phyloP scores from a whole-genome alignment of 2,888 invertebrate species.

The Epistrophe eligans region DNA sequence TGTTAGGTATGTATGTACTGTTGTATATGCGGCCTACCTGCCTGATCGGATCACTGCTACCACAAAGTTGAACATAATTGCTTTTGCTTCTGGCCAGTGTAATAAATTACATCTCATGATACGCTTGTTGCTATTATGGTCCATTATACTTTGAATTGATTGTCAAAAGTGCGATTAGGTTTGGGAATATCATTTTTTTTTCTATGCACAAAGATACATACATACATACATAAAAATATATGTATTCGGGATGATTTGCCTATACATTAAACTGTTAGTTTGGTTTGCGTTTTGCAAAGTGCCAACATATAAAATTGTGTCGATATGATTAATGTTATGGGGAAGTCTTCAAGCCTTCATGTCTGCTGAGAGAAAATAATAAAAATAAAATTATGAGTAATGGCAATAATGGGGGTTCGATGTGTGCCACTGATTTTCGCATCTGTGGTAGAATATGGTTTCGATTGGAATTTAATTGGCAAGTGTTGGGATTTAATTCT shows the following conservation, averaged over 20 bases:
- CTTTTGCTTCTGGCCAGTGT: conserved; percentile 73
- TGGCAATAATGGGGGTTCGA: conserved; percentile 57
- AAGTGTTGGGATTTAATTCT: conserved; percentile 32
- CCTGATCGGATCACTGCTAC: conserved; percentile 37
- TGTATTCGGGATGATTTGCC: conserved; percentile 60
- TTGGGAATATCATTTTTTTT: conserved; percentile 32
- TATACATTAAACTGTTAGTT: conserved; percentile 4
- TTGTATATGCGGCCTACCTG: neutral
- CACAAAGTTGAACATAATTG: conserved; percentile 64
- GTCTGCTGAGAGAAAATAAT: neutral
- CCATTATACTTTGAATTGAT: conserved; percentile 75
- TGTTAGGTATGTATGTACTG: neutral
- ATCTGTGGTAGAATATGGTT: conserved; percentile 15
- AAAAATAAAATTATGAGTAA: conserved; percentile 43
- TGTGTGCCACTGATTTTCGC: conserved; percentile 66
- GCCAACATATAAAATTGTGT: conserved; percentile 49
- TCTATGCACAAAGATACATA: neutral
- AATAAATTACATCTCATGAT: conserved; percentile 76
- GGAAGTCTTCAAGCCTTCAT: conserved; percentile 48
- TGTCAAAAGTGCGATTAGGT: conserved; percentile 76
- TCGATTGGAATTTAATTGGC: conserved; percentile 71
- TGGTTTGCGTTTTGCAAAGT: conserved; percentile 26
- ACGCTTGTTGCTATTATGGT: conserved; percentile 74
- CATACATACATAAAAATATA: neutral
- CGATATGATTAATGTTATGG: conserved; percentile 69